A percentile compares a stretch with the other conserved stretches of the same genome.
Evolutionary conservation across 2,888 invertebrate genomes (phyloP).

Genomic region (Machimus atricapillus): DNA sequence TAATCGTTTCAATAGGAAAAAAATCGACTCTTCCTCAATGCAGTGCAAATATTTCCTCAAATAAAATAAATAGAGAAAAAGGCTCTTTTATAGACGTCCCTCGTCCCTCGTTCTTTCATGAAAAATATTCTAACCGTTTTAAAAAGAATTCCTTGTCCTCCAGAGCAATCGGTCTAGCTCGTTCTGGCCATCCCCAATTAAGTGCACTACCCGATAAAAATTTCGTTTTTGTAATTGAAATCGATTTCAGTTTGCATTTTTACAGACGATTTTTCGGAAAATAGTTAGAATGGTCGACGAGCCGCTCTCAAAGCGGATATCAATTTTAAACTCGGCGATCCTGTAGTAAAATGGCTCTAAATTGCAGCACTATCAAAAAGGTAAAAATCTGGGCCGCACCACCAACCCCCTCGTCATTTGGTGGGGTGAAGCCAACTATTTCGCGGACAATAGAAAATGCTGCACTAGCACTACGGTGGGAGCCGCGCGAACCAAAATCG

Average conservation of each 20-base stretch:
- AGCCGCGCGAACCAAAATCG: not conserved
- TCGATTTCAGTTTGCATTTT: constrained; percentile 6
- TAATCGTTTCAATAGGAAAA: not conserved
- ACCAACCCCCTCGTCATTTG: not conserved
- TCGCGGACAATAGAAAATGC: not conserved
- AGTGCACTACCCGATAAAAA: not conserved
- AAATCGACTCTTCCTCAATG: not conserved
- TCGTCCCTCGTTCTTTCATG: not conserved
- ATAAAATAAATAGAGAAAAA: not conserved
- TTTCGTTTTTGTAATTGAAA: not conserved
- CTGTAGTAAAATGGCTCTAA: constrained; percentile 1
- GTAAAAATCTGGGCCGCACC: not conserved
- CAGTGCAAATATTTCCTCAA: not conserved
- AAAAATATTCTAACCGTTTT: not conserved
- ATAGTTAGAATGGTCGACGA: not conserved
- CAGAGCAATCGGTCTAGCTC: not conserved
- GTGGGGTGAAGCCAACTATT: not conserved
- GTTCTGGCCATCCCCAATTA: not conserved
- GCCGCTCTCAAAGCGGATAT: not conserved
- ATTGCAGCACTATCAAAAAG: constrained; percentile 10
- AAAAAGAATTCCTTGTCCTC: not conserved
- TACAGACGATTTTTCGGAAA: not conserved
- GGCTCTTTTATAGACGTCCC: not conserved
- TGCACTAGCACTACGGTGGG: not conserved
- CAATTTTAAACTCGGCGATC: not conserved